Evolutionary conservation across 2,797 vertebrate species (phyloP), one percentile per base, ranked within the genome.

Genomic region (Xiphophorus birchmanni): DNA sequence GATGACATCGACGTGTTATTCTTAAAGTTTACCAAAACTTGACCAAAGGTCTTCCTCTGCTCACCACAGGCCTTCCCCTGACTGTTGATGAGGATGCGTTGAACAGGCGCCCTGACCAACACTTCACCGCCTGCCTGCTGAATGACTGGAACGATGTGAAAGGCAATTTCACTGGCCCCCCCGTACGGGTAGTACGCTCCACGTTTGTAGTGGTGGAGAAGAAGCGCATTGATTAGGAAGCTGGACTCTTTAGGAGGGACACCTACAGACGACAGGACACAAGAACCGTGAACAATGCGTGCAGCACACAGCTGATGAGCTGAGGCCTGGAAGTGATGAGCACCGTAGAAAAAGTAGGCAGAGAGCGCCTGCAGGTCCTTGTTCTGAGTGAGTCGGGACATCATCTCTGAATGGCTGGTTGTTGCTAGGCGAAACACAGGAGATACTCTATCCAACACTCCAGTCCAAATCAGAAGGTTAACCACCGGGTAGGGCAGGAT

Each of bases 101-200:
- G 90, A 35, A 97, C 97, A 1, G 94, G 91, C 7, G 96, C 96
- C 3, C 94, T 90, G 80, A 96, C 96, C 54, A 97, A 90, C 77
- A 97, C 96, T 1, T 91, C 87, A 0, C 97, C 96, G 0, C 96
- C 96, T 0, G 94, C 83, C 0, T 94, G 88, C 89, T 95, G 88
- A 67, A 97, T 96, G 79, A 96, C 85, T 2, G 95, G 94, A 76
- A 95, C 93, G 75, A 95, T 86, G 86, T 97, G 93, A 80, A 97
- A 97, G 26, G 96, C 96, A 52, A 96, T 93, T 89, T 97, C 96
- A 78, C 96, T 97, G 73, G 93, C 92, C 0, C 97, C 97, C 0
- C 96, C 97, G 0, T 91, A 84, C 0, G 96, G 97, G 81, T 96
- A 97, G 91, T 96, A 97, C 0, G 96, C 96, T 0, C 97, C 96